These are phyloP conservation scores for Metridium senile DNA, from an alignment of 92 coral and sea anemone genomes.

Conservation along the genomic window DNA sequence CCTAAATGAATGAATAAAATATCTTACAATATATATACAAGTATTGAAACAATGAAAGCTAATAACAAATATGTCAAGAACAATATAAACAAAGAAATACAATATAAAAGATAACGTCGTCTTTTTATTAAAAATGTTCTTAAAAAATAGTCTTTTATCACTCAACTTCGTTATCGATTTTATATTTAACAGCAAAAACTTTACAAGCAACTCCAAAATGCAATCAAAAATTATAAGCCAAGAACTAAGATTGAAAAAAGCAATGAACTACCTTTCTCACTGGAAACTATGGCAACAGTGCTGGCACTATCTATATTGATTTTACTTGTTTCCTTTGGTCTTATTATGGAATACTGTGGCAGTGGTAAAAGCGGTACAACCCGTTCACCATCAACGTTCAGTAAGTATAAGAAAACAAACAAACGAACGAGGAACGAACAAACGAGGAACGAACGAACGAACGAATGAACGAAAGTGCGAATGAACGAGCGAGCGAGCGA, in stretches of 20 bases:
- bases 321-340: constrained; percentile 20
- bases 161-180: too few relatives aligned
- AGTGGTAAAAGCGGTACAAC: background rate
- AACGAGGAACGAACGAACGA: background rate
- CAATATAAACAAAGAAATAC: too few relatives aligned
- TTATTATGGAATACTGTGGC: constrained; percentile 36
- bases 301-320: constrained; percentile 14
- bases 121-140: too few relatives aligned
- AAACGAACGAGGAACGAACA: background rate
- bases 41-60: too few relatives aligned
- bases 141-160: too few relatives aligned
- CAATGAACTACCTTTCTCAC: constrained; percentile 14
- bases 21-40: too few relatives aligned
- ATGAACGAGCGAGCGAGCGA: background rate
- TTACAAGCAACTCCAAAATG: background rate
- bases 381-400: background rate
- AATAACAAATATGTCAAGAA: too few relatives aligned
- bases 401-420: background rate
- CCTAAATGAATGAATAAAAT: too few relatives aligned
- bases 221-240: background rate
- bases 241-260: background rate
- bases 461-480: background rate
- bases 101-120: too few relatives aligned
- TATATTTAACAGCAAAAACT: constrained; percentile 3
- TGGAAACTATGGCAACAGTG: constrained; percentile 42